Evolutionary conservation across 2,888 invertebrate species (phyloP).

Genomic region (Alcis repandata): DNA sequence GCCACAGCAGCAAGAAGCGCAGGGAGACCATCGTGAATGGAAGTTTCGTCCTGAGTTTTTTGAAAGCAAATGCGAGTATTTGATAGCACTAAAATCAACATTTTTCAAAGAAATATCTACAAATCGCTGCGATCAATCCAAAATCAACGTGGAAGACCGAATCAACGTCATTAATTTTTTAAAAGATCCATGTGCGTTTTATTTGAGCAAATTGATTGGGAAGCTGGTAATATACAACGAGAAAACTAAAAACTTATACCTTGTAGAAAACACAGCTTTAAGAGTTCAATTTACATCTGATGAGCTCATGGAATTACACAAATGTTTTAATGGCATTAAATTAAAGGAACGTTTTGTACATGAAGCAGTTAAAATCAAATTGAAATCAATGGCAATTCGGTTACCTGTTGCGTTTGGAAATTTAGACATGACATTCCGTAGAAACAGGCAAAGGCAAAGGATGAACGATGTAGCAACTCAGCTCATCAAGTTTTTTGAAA

Average conservation of each 20-base stretch:
- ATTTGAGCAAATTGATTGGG: constrained; percentile 53
- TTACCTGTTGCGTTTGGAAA: constrained; percentile 55
- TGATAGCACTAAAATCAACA: constrained; percentile 47
- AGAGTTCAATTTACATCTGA: constrained; percentile 42
- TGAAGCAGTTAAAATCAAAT: constrained; percentile 47
- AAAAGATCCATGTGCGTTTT: constrained; percentile 43
- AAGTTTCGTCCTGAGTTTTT: constrained; percentile 50
- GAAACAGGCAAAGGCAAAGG: constrained; percentile 24
- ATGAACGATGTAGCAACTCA: not conserved
- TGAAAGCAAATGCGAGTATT: constrained; percentile 43
- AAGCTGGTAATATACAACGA: constrained; percentile 43
- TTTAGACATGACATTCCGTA: no score
- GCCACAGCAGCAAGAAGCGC: no score
- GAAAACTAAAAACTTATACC: constrained; percentile 34
- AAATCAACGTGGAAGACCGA: constrained; percentile 37
- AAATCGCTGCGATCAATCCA: constrained; percentile 45
- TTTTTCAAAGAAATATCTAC: constrained; percentile 48
- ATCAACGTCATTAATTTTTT: constrained; percentile 40
- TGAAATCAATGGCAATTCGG: constrained; percentile 47
- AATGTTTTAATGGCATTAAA: constrained; percentile 45
- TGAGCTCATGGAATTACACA: constrained; percentile 38
- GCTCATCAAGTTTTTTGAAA: not conserved
- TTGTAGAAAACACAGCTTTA: constrained; percentile 41
- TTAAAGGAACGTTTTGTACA: constrained; percentile 42
- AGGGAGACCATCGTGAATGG: no score